Percentiles rank a stretch among this genome's conserved stretches.
These are phyloP conservation scores for Mycalesis mineus DNA, from an alignment of 2,888 invertebrate species.

Conservation along the genomic window DNA sequence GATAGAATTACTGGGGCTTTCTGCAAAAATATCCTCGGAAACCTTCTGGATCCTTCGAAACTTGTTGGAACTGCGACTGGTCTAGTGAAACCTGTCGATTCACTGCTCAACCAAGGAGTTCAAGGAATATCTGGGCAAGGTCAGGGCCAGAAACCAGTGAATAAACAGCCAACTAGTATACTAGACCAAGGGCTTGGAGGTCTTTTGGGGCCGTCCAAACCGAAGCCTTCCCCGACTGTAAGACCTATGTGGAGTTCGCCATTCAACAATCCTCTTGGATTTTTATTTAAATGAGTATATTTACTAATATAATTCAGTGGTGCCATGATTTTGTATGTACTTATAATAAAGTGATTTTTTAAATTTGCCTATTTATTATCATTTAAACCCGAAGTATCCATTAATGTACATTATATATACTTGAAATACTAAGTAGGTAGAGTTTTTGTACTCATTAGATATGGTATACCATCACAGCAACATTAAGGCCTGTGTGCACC, in stretches of 20 bases:
- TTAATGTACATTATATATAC: too few relatives aligned
- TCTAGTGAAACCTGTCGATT: constrained; percentile 3
- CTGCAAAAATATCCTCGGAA: constrained; percentile 67
- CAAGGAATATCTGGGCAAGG: neutral
- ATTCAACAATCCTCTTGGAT: constrained; percentile 26
- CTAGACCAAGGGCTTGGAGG: constrained; percentile 14
- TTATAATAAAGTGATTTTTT: neutral
- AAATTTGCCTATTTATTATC: neutral
- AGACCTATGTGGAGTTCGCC: constrained; percentile 22
- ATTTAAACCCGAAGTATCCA: too few relatives aligned
- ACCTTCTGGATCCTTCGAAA: constrained; percentile 48
- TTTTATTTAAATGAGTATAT: neutral
- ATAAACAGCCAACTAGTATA: neutral
- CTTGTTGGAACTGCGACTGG: constrained; percentile 20
- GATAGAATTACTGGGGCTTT: constrained; percentile 75
- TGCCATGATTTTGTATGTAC: neutral
- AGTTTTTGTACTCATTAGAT: too few relatives aligned
- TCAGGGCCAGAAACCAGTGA: neutral
- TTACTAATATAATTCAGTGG: neutral
- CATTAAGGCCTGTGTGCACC: too few relatives aligned
- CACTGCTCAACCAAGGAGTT: neutral
- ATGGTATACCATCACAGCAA: too few relatives aligned
- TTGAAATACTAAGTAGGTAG: too few relatives aligned
- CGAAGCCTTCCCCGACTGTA: constrained; percentile 8
- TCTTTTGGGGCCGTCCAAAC: constrained; percentile 9